Evolutionary conservation across 1,140 invertebrate genomes (phyloP).

Genomic region (Vanessa tameamea): DNA sequence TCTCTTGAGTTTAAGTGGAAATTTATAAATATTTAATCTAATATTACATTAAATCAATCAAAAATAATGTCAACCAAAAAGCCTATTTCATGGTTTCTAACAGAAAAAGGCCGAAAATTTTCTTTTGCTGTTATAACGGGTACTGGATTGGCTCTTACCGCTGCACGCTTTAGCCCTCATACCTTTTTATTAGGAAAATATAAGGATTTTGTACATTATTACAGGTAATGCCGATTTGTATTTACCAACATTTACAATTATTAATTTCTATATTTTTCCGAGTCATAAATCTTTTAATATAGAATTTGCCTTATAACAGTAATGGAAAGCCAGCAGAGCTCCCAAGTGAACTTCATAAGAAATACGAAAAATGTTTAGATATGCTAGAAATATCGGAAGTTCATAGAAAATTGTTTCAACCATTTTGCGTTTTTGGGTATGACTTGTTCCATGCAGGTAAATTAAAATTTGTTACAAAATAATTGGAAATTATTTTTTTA

Average conservation of each 20-base stretch:
- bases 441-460: slow-evolving; percentile 76
- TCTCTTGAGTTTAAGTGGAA: no score
- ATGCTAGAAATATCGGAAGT: slow-evolving; percentile 54
- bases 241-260: slow-evolving; percentile 12
- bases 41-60: neutral
- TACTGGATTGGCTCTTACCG: slow-evolving; percentile 54
- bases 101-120: slow-evolving; percentile 62
- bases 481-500: no score
- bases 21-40: neutral
- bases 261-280: neutral
- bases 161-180: slow-evolving; percentile 60
- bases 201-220: slow-evolving; percentile 69
- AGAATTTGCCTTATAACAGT: slow-evolving; percentile 43
- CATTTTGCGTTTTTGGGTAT: slow-evolving; percentile 72
- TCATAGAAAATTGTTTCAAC: slow-evolving; percentile 62
- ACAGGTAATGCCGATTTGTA: slow-evolving; percentile 47
- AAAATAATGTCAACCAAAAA: slow-evolving; percentile 50
- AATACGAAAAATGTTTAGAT: slow-evolving; percentile 63
- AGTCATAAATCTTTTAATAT: neutral
- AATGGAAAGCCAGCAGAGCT: slow-evolving; percentile 60
- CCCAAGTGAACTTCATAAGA: slow-evolving; percentile 48
- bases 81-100: slow-evolving; percentile 66
- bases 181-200: slow-evolving; percentile 67
- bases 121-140: slow-evolving; percentile 62
- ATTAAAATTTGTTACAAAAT: slow-evolving; percentile 10